Evolutionary conservation across 2,113 vertebrate species (phyloP), one percentile per base, ranked within the genome.

Genomic region (Poecilia latipinna): DNA sequence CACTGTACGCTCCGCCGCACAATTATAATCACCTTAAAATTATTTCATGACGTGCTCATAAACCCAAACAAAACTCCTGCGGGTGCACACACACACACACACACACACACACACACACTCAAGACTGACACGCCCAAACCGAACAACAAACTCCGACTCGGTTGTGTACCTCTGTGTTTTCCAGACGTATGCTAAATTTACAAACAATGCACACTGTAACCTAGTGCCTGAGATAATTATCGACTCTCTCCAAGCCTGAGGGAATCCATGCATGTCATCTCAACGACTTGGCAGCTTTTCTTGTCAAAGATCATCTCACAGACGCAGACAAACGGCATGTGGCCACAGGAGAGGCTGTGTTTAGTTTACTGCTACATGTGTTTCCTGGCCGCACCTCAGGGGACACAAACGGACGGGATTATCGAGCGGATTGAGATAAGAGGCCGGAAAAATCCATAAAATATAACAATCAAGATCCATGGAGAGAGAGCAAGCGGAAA

Each of bases 21-120:
- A 91, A 92, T 93, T 90, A 89, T 90, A 93, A 93, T 92, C 91
- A 92, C 87, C 88, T 88, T 87, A 83, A 93, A 92, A 89, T 90
- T 70, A 91, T 91, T 92, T 92, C 57, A 88, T 82, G 82, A 90
- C 76, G 72, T 84, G 79, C 89, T 76, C 77, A 77, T 77, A 71
- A 85, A 88, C 70, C 80, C 78, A 90, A 90, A 89, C 75, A 81
- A 80, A 84, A 77, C 66, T 79, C 82, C 72, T 72, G 48, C 0
- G 60, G 13, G 75, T n/a, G 54, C 37, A 7, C 13, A 4, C 39
- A 12, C 11, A 12, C 69, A 28, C 74, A 60, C 65, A 70, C 69
- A 28, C 74, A 60, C 65, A 70, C 61, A 72, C 44, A n/a, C 7
- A 70, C 2, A 68, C 60, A 70, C 2, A 68, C 60, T 3, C 10